Evolutionary conservation across 2,113 vertebrate genomes (phyloP), one percentile per base, ranked within the genome.

Genomic region (Gila orcuttii): DNA sequence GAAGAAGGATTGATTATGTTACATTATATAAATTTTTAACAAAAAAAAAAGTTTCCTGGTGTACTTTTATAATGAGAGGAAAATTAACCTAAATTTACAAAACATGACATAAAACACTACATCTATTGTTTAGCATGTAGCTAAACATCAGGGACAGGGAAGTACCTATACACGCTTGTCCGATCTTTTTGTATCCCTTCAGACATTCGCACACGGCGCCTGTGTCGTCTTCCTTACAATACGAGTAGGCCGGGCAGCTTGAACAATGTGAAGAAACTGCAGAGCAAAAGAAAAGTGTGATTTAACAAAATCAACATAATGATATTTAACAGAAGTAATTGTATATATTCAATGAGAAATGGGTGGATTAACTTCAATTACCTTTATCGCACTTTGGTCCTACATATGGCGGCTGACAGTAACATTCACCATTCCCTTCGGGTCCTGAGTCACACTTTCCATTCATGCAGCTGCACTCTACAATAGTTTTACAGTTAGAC

Each of bases 311-410:
- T 15, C 23, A 25, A 15, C 42, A 75, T 28, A 7, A 75, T 75
- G 71, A 75, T 50, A 77, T 79, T 59, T 60, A 39, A 17, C 36
- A 1, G 6, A 13, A 50, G 6, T 25, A 8, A 10, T 10, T 64
- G 78, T 39, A 42, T 52, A 19, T 55, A 57, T 57, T 23, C 15
- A 19, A 11, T 10, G 25, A 33, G 6, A 31, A 31, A 33, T 10
- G 3, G 15, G 3, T 47, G 28, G 3, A 25, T 11, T 31, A 33
- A 52, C 31, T 19, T n/a, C 2, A 23, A 11, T 90, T 90, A 99
- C 97, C 96, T 94, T 95, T 93, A 86, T 98, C 95, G 90, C 98
- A 99, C 85, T 66, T 95, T 31, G 92, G 90, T 15, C 98, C 98
- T 0, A 93, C 92, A 92, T 96, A 99, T 3, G 97, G 96, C n/a